Conservation (phyloP, 2,113 vertebrate genomes). For the Triplophysa tibetana region DNA sequence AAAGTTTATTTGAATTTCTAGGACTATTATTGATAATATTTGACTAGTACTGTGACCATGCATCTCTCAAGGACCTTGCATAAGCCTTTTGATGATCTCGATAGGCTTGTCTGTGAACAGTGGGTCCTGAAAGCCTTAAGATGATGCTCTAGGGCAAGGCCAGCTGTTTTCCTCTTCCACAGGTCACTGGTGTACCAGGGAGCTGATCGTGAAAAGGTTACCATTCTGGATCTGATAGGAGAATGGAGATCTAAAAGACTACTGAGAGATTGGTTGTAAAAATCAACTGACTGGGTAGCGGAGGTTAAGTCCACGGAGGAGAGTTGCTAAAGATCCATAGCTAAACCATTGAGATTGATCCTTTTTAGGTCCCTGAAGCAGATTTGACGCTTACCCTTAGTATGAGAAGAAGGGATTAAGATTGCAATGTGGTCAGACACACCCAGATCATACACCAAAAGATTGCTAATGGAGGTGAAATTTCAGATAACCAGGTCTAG, state of each 20-base stretch:
- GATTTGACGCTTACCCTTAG: background rate
- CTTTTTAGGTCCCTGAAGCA: background rate
- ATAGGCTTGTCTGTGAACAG: too few species aligned
- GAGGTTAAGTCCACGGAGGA: background rate
- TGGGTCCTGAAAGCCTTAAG: too few species aligned
- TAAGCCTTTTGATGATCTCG: too few species aligned
- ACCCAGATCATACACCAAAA: background rate
- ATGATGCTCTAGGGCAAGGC: too few species aligned
- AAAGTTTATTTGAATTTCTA: too few species aligned
- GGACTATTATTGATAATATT: too few species aligned
- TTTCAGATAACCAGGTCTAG: background rate
- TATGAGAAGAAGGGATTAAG: background rate
- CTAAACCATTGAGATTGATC: background rate
- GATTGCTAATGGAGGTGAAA: too few species aligned
- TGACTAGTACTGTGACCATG: too few species aligned
- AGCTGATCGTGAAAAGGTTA: background rate
- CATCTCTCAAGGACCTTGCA: too few species aligned
- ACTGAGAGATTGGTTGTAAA: background rate
- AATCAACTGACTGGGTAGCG: background rate
- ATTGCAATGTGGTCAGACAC: background rate
- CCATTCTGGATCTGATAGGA: too few species aligned
- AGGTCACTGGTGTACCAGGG: background rate
- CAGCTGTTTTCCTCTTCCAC: background rate
- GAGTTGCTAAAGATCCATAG: background rate
- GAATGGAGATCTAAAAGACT: background rate